Percentiles rank a stretch among this genome's conserved stretches.
phyloP scores from a whole-genome alignment of 2,113 vertebrate species.

The Octodon degus region DNA sequence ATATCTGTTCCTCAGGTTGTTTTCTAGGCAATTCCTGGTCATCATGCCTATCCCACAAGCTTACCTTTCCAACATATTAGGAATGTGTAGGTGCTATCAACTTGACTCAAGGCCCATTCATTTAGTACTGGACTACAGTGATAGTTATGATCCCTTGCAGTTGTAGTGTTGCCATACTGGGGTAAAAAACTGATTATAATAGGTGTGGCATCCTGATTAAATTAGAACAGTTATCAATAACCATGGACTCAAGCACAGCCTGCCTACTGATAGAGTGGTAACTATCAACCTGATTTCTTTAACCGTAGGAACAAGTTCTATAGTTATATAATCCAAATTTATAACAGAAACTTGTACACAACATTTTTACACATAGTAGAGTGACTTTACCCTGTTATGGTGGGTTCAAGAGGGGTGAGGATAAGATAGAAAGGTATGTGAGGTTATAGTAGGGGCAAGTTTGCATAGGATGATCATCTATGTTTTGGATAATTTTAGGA shows the following conservation, averaged over 20 bases:
- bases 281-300: too few species aligned
- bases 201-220: background rate
- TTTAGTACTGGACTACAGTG: background rate
- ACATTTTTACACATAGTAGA: too few species aligned
- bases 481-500: too few species aligned
- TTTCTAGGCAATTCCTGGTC: background rate
- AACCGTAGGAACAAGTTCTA: too few species aligned
- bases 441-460: too few species aligned
- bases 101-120: background rate
- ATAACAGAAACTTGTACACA: too few species aligned
- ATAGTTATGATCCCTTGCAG: background rate
- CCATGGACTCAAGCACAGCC: background rate
- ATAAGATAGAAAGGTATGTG: too few species aligned
- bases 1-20: background rate
- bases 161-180: background rate
- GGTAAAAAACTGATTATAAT: background rate
- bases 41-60: background rate
- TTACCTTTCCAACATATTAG: background rate
- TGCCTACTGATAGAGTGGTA: background rate
- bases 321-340: too few species aligned
- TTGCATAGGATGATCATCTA: too few species aligned
- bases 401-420: too few species aligned
- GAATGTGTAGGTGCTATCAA: background rate
- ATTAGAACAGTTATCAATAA: background rate
- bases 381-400: too few species aligned